phyloP scores from a whole-genome alignment of 2,888 invertebrate genomes.

The Watsonalla binaria region DNA sequence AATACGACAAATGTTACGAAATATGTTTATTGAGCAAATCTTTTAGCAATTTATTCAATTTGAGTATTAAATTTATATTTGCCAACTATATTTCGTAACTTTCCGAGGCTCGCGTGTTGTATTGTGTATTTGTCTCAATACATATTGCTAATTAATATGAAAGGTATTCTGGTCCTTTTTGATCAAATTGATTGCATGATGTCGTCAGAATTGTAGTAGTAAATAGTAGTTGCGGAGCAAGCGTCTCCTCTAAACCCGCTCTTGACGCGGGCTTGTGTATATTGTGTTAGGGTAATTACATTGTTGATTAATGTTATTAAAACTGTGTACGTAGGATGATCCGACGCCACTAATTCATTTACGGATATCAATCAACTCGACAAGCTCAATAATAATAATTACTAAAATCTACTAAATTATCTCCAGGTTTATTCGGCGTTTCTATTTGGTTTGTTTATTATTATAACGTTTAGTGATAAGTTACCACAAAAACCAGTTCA shows the following conservation, averaged over 20 bases:
- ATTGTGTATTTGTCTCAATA: not conserved
- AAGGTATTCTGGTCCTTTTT: not conserved
- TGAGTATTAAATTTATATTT: not conserved
- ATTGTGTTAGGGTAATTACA: constrained; percentile 14
- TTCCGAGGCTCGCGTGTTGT: not conserved
- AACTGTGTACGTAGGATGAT: constrained; percentile 40
- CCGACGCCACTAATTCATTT: constrained; percentile 35
- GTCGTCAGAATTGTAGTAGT: constrained; percentile 28
- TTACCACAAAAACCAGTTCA: too few relatives aligned
- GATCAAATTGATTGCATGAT: constrained; percentile 10
- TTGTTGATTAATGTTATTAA: constrained; percentile 38
- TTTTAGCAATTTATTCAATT: not conserved
- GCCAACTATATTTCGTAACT: not conserved
- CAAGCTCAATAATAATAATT: constrained; percentile 23
- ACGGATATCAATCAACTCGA: constrained; percentile 22
- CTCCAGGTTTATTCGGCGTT: too few relatives aligned
- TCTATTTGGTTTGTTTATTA: too few relatives aligned
- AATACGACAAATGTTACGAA: not conserved
- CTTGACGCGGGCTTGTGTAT: constrained; percentile 40
- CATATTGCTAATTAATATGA: not conserved
- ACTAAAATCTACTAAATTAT: constrained; percentile 9
- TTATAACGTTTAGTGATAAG: too few relatives aligned
- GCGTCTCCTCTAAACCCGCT: constrained; percentile 38
- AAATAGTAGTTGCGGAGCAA: constrained; percentile 34
- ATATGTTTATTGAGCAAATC: not conserved